A percentile compares a stretch with the other conserved stretches of the same genome.
These are phyloP conservation scores for Lacerta agilis DNA, from an alignment of 2,797 vertebrate genomes.

Conservation along the genomic window DNA sequence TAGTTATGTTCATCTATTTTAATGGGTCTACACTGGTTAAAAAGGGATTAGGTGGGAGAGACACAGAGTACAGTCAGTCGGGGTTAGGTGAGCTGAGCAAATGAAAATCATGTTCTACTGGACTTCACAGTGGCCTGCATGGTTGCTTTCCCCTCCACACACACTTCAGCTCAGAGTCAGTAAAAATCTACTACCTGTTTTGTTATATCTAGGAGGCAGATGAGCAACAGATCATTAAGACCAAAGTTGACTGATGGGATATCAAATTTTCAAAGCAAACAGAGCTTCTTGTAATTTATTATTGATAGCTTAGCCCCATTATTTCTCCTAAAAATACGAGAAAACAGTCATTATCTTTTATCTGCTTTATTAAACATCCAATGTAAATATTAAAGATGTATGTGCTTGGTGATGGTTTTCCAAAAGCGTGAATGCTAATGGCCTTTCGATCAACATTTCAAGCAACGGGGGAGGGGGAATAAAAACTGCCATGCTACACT, in stretches of 20 bases:
- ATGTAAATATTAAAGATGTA: slow-evolving; percentile 13
- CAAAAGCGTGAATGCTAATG: slow-evolving; percentile 28
- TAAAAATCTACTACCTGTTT: background rate
- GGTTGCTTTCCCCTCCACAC: no score
- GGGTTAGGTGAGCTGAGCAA: background rate
- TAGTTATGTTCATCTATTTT: no score
- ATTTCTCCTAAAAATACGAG: slow-evolving; percentile 23
- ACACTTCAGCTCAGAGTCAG: background rate
- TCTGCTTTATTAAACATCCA: slow-evolving; percentile 34
- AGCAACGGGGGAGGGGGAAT: fast-evolving
- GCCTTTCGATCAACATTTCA: background rate
- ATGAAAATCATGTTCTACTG: background rate
- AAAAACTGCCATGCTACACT: slow-evolving; percentile 17
- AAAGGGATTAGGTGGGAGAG: background rate
- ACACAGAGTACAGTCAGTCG: background rate
- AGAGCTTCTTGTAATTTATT: slow-evolving; percentile 13
- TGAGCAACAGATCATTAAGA: background rate
- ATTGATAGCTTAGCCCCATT: slow-evolving; percentile 16
- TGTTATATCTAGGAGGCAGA: background rate
- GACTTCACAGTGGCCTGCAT: background rate
- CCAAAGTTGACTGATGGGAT: background rate
- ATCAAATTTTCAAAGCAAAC: slow-evolving; percentile 10
- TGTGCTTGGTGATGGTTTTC: slow-evolving; percentile 1
- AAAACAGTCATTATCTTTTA: slow-evolving; percentile 29
- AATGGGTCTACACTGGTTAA: no score